These are phyloP conservation scores for Chorisops tibialis DNA, from an alignment of 2,888 invertebrate species.

Conservation along the genomic window DNA sequence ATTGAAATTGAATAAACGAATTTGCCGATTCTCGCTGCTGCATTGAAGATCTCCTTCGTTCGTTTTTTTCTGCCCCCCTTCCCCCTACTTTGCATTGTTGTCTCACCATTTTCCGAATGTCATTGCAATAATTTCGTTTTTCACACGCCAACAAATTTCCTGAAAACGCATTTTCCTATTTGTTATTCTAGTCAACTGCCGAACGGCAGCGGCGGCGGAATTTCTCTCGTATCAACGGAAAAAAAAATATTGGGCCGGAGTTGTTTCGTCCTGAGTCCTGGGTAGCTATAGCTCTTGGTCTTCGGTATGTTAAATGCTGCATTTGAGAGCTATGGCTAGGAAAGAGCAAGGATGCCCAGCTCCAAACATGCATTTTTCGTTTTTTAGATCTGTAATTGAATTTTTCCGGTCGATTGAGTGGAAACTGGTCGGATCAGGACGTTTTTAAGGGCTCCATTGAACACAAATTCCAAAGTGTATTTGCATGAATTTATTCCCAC, in stretches of 20 bases:
- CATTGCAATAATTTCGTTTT: conserved; percentile 27
- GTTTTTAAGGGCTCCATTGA: conserved; percentile 7
- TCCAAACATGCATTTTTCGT: conserved; percentile 9
- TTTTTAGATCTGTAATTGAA: conserved; percentile 22
- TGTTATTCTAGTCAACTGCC: conserved; percentile 9
- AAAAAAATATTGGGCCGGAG: background rate
- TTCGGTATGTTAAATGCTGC: background rate
- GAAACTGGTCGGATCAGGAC: conserved; percentile 6
- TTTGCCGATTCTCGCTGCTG: no score
- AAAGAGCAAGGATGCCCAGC: background rate
- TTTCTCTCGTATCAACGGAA: background rate
- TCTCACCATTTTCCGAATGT: conserved; percentile 7
- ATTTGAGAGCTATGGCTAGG: conserved; percentile 9
- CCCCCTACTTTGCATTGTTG: no score
- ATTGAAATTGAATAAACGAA: no score
- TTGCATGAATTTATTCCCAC: conserved; percentile 8
- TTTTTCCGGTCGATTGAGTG: conserved; percentile 25
- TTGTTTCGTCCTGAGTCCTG: background rate
- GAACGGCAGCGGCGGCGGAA: background rate
- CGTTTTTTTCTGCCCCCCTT: no score
- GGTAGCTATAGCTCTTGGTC: background rate
- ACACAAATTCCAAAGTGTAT: conserved; percentile 16
- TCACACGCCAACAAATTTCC: conserved; percentile 25
- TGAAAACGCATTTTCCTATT: conserved; percentile 23
- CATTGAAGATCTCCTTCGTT: no score